These are phyloP conservation scores for Muraenolepis orangiensis DNA, from an alignment of 2,797 vertebrate genomes.

Conservation along the genomic window DNA sequence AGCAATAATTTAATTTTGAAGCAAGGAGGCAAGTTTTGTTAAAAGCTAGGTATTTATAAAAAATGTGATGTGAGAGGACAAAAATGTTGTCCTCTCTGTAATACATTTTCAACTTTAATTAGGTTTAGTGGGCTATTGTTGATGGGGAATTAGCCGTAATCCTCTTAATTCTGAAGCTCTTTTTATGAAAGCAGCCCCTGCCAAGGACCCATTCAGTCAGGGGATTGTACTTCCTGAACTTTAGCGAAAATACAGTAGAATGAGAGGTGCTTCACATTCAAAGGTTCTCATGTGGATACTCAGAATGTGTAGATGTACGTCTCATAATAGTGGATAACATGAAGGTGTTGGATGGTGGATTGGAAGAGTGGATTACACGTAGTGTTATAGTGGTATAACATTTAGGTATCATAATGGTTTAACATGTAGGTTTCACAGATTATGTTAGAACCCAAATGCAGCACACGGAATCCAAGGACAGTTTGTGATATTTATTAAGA, in stretches of 20 bases:
- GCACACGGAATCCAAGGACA: no score
- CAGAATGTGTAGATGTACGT: no score
- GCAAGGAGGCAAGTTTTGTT: constrained; percentile 17
- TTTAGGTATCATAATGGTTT: no score
- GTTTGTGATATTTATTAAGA: no score
- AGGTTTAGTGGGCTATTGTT: constrained; percentile 43
- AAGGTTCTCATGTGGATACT: background rate
- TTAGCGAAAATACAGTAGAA: background rate
- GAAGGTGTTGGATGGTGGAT: no score
- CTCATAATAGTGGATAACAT: background rate
- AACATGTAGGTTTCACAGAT: no score
- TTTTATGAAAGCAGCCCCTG: constrained; percentile 22
- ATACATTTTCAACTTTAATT: constrained; percentile 51
- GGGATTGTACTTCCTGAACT: background rate
- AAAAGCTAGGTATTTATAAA: constrained; percentile 23
- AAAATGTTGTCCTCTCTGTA: constrained; percentile 16
- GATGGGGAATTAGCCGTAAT: constrained; percentile 53
- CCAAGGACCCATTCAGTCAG: background rate
- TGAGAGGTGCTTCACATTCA: background rate
- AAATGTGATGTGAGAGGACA: no score
- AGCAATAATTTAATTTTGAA: constrained; percentile 15
- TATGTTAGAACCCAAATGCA: no score
- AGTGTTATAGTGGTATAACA: no score
- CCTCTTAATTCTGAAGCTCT: constrained; percentile 48
- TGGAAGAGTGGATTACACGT: no score